Conservation (phyloP, 2,888 invertebrate species). For the Netelia virgata region DNA sequence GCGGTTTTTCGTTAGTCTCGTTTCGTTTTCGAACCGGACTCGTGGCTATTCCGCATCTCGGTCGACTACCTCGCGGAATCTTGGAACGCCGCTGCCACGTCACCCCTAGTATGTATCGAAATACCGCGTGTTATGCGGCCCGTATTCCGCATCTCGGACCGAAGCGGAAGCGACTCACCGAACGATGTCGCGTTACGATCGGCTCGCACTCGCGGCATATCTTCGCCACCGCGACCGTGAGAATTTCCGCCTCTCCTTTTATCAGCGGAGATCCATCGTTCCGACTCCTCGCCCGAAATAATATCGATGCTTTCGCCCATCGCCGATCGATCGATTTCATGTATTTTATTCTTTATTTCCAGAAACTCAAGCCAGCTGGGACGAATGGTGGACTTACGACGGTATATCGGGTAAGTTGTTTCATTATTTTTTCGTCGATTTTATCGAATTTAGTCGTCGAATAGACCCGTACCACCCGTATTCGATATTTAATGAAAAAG, state of each 20-base stretch:
- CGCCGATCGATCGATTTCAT: neutral
- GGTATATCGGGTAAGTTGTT: constrained; percentile 91
- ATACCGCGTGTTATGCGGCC: constrained; percentile 49
- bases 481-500: constrained; percentile 7
- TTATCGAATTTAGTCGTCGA: neutral
- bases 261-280: neutral
- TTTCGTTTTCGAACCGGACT: no score
- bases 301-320: no score
- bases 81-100: constrained; percentile 29
- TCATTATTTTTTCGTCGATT: neutral
- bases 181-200: neutral
- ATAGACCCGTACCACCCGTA: neutral
- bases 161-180: constrained; percentile 20
- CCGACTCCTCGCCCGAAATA: no score
- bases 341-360: constrained; percentile 84
- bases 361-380: constrained; percentile 93
- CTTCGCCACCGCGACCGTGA: constrained; percentile 40
- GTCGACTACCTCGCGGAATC: constrained; percentile 19
- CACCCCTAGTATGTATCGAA: constrained; percentile 55
- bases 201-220: constrained; percentile 37
- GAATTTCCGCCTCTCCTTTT: constrained; percentile 10
- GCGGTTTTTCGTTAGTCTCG: no score
- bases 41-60: no score
- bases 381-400: constrained; percentile 95
- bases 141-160: constrained; percentile 15